A percentile compares a stretch with the other conserved stretches of the same genome.
These are phyloP conservation scores for Ganaspis sp. DNA, from an alignment of 1,140 invertebrate species.

Conservation along the genomic window DNA sequence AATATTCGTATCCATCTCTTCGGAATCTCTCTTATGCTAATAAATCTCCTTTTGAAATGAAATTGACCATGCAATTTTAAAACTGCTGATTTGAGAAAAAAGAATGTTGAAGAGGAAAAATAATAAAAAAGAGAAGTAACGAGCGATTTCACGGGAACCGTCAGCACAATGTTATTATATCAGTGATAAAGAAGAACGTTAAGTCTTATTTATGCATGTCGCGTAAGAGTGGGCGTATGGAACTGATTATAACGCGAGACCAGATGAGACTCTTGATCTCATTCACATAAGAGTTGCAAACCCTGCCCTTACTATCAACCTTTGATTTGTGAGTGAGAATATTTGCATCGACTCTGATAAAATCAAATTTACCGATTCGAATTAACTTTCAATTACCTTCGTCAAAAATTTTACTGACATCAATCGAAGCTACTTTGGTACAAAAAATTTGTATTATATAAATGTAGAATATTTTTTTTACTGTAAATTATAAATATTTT, in stretches of 20 bases:
- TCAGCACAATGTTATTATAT: slow-evolving; percentile 44
- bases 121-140: slow-evolving; percentile 35
- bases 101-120: not conserved
- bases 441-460: too few species aligned
- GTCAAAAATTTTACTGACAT: too few species aligned
- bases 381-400: too few species aligned
- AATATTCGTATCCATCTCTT: not conserved
- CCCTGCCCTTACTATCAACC: not conserved
- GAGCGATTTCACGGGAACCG: slow-evolving; percentile 38
- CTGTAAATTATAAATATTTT: too few species aligned
- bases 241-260: slow-evolving; percentile 18
- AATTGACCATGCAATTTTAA: not conserved
- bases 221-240: slow-evolving; percentile 12
- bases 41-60: not conserved
- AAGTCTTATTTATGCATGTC: slow-evolving; percentile 41
- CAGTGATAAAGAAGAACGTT: slow-evolving; percentile 42
- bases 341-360: not conserved
- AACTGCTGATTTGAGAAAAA: not conserved
- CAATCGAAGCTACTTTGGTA: too few species aligned
- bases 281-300: slow-evolving; percentile 8
- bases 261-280: slow-evolving; percentile 19
- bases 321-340: not conserved
- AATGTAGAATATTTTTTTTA: too few species aligned
- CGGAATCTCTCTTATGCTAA: not conserved
- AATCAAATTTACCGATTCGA: not conserved